Base-by-base conservation (phyloP, 2,797 vertebrate genomes). In the Podarcis lilfordi region DNA sequence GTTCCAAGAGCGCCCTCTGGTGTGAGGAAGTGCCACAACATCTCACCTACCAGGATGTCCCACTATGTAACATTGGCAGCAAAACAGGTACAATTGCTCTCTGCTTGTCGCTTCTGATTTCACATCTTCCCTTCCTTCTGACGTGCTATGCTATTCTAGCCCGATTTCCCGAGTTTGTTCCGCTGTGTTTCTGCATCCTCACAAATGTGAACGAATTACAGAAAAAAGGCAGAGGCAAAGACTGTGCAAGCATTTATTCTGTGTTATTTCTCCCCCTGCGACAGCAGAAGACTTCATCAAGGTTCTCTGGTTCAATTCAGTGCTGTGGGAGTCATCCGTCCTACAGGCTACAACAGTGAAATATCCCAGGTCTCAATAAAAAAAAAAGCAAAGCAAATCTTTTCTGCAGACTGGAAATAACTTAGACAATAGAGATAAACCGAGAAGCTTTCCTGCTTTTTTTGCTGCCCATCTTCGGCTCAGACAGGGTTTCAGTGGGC, bases 1-100 rank as follows among this genome's bases (percentile, higher is more conserved):
- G 94, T 85, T 94, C 92, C 94, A 89, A 91, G 94, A 94, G 95
- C 92, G 94, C 97, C 96, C 97, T 96, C 97, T 95, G 29, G 96
- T 95, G 97, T 93, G 75, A 0, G 13, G 76, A 78, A 74, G 4
- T 0, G 40, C 0, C 40, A 37, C 55, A 1, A 2, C 29, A 61
- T 15, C 35, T 66, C 68, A 64, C 19, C 11, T 21, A 32, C 29
- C 13, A 80, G 13, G 64, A 82, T 40, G 29, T 5, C 19, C 0
- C 13, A 27, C 23, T 17, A 5, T 85, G 27, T 29, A 2, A 89
- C 83, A 74, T 5, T 84, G n/a, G 79, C 76, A 86, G 59, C 82
- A 91, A 32, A 37, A 4, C 81, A 90, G 91, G 91, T 89, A 75
- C 84, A 80, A 64, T n/a, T 19, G 66, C 85, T 85, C 68, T 85